Conservation (phyloP, 2,888 invertebrate genomes). For the Drosophila infuscata region DNA sequence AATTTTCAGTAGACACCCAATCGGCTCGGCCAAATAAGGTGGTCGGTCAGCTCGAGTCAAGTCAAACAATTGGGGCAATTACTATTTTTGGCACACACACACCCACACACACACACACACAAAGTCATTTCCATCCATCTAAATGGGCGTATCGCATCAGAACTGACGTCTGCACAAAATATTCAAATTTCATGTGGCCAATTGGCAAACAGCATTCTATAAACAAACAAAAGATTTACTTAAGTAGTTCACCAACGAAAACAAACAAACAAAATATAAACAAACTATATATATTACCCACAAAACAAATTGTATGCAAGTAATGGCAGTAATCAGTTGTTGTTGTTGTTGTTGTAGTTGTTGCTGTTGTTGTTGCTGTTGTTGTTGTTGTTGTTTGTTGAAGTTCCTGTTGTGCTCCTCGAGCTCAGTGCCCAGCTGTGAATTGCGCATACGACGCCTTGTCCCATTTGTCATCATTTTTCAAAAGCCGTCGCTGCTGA, state of each 20-base stretch:
- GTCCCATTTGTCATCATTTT: constrained; percentile 54
- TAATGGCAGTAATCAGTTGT: constrained; percentile 11
- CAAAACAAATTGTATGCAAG: constrained; percentile 19
- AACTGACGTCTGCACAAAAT: constrained; percentile 27
- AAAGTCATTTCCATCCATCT: constrained; percentile 23
- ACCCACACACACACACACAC: constrained; percentile 1
- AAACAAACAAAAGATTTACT: constrained; percentile 43
- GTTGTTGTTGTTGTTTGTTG: constrained; percentile 16
- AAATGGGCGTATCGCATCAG: constrained; percentile 9
- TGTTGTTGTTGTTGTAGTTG: neutral
- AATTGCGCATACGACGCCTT: constrained; percentile 52
- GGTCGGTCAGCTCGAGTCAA: constrained; percentile 19
- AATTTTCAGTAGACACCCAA: constrained; percentile 53
- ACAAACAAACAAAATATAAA: constrained; percentile 17
- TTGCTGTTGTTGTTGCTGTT: constrained; percentile 5
- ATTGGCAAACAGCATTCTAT: constrained; percentile 48
- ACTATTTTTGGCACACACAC: constrained; percentile 23
- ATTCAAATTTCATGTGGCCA: constrained; percentile 31
- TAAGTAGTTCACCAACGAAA: constrained; percentile 18
- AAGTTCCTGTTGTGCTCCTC: constrained; percentile 11
- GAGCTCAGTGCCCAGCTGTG: constrained; percentile 20
- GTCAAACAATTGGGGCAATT: constrained; percentile 10
- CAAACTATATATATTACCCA: constrained; percentile 10
- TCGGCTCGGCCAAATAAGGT: constrained; percentile 39
- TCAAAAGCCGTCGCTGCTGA: constrained; percentile 55